These are phyloP conservation scores for Malacoctenus gilli DNA, from an alignment of 2,797 vertebrate genomes.

Conservation along the genomic window DNA sequence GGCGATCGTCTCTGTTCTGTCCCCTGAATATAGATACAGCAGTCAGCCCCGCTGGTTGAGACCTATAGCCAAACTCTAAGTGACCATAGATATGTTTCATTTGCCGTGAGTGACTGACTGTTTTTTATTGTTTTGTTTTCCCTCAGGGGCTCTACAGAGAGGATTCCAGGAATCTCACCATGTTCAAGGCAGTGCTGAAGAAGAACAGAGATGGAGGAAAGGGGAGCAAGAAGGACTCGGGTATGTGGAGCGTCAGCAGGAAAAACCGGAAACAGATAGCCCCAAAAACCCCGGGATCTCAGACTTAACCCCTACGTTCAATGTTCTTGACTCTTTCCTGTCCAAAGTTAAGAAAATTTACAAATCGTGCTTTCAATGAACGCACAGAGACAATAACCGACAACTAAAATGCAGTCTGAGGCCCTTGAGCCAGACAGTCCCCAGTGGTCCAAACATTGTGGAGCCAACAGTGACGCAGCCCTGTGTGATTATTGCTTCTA, in stretches of 20 bases:
- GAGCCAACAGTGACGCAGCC: too few relatives aligned
- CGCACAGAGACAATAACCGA: too few relatives aligned
- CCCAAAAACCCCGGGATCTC: constrained; percentile 10
- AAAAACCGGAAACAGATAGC: constrained; percentile 32
- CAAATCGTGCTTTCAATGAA: too few relatives aligned
- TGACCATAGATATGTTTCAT: constrained; percentile 27
- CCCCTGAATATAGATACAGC: constrained; percentile 9
- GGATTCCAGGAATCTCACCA: constrained; percentile 78
- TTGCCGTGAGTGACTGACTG: constrained; percentile 21
- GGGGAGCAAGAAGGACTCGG: constrained; percentile 90
- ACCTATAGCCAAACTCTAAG: constrained; percentile 7
- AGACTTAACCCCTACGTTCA: not conserved
- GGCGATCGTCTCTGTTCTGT: too few relatives aligned
- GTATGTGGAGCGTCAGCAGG: constrained; percentile 76
- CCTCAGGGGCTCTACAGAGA: constrained; percentile 70
- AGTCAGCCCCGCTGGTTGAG: constrained; percentile 8
- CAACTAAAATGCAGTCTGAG: too few relatives aligned
- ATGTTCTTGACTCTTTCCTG: constrained; percentile 14
- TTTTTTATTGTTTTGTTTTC: constrained; percentile 18
- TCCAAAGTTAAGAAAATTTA: constrained; percentile 8
- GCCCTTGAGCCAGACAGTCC: too few relatives aligned
- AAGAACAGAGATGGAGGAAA: constrained; percentile 95
- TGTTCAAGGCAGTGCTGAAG: constrained; percentile 98
- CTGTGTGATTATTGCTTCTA: too few relatives aligned
- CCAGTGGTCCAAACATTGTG: too few relatives aligned